Percentiles rank a stretch among this genome's conserved stretches.
Evolutionary conservation across 2,113 vertebrate species (phyloP).

Genomic region (Macrotus californicus): DNA sequence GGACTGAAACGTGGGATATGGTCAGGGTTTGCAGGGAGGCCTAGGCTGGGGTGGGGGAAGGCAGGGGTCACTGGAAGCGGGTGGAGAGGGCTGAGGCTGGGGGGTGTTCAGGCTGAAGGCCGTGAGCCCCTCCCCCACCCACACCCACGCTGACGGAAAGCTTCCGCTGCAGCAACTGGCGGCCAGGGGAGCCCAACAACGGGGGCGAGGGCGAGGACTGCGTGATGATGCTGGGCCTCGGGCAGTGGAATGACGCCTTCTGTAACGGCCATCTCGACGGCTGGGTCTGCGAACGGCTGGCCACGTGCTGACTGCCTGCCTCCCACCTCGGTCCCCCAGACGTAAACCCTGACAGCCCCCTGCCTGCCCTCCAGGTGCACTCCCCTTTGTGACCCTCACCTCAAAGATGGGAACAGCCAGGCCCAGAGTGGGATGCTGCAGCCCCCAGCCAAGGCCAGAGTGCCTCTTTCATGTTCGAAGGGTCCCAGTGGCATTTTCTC

Average conservation of each 20-base stretch:
- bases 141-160: neutral
- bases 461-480: neutral
- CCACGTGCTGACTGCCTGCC: neutral
- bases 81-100: neutral
- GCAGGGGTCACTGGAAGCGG: neutral
- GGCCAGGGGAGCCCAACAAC: constrained; percentile 55
- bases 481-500: neutral
- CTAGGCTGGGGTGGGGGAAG: neutral
- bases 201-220: constrained; percentile 49
- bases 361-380: rapidly evolving
- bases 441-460: neutral
- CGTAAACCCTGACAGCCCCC: neutral
- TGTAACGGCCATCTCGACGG: neutral
- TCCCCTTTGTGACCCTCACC: neutral
- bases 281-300: constrained; percentile 60
- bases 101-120: neutral
- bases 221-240: constrained; percentile 26
- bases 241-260: constrained; percentile 40
- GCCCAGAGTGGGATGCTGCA: neutral
- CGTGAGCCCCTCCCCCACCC: neutral
- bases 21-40: neutral
- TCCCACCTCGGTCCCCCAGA: rapidly evolving
- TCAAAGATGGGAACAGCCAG: neutral
- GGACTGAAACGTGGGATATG: neutral
- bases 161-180: constrained; percentile 57